These are phyloP conservation scores for Zaprionus ghesquierei DNA, from an alignment of 1,140 invertebrate species.

Conservation along the genomic window DNA sequence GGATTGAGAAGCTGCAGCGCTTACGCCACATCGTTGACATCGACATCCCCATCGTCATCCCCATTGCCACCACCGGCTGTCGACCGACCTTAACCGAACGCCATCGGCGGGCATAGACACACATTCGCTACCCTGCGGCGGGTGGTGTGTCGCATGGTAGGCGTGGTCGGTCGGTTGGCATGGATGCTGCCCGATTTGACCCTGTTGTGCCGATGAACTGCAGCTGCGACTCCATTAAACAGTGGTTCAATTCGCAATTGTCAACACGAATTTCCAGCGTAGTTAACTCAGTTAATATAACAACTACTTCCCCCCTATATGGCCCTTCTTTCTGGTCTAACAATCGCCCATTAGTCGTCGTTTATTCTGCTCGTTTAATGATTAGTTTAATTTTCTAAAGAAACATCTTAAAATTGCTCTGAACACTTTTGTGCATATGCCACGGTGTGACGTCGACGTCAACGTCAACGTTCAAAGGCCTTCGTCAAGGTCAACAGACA, in stretches of 20 bases:
- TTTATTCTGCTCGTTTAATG: not conserved
- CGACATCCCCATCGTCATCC: not conserved
- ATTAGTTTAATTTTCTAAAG: not conserved
- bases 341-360: not conserved
- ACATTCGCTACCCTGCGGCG: conserved; percentile 14
- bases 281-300: not conserved
- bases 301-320: too few species aligned
- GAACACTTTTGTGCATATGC: not conserved
- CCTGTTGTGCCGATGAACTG: not conserved
- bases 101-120: conserved; percentile 43
- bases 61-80: not conserved
- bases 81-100: conserved; percentile 12
- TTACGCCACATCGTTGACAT: conserved; percentile 22
- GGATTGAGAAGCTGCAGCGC: not conserved
- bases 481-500: conserved; percentile 40
- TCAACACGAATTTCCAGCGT: not conserved
- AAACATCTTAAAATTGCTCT: not conserved
- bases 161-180: not conserved
- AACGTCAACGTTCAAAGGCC: conserved; percentile 18
- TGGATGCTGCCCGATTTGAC: not conserved
- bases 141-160: not conserved
- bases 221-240: not conserved
- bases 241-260: not conserved
- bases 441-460: conserved; percentile 24
- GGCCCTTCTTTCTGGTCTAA: not conserved